Base-by-base conservation (phyloP, 2,113 vertebrate species). In the Oncorhynchus masou region DNA sequence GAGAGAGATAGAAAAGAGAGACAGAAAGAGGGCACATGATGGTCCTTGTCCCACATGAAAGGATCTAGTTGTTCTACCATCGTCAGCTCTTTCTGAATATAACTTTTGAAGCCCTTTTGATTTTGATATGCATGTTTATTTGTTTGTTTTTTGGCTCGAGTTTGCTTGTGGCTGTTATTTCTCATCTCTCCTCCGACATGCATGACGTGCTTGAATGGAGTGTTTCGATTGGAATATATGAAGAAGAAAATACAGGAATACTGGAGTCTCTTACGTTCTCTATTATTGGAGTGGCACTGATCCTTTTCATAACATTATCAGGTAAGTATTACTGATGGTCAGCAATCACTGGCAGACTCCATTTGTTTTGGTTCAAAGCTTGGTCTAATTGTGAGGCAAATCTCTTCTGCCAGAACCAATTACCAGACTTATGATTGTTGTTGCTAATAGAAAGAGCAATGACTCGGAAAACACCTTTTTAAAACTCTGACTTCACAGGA, bases 21-120 rank as follows among this genome's bases (percentile, higher is more conserved):
- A 76, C n/a, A n/a, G 74, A 71, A 83, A 83, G 74, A 70, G 71
- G 73, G 72, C 70, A 45, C 39, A 31, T 80, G 85, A 90, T 85
- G 86, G 73, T 84, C 76, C 74, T 62, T 5, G 51, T 19, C 51
- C 83, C 83, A 91, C 89, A 88, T 91, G 83, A 90, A 89, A 85
- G 81, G 74, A 69, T 77, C 60, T 25, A 80, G 34, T 72, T 76
- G 74, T 76, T 51, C 73, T 85, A 84, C 86, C 81, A 67, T 76
- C 65, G 65, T 72, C 75, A 73, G 71, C 73, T 66, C 48, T 19
- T 69, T n/a, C 70, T 74, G 82, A 81, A 83, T 79, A 83, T 73
- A 68, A 16, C 59, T 73, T 80, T 85, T 83, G 39, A 45, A 45
- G 2, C 39, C 8, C 39, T 84, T 86, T 79, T 76, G 77, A 72